Base-by-base conservation (phyloP, 2,113 vertebrate genomes). In the Apodemus sylvaticus region DNA sequence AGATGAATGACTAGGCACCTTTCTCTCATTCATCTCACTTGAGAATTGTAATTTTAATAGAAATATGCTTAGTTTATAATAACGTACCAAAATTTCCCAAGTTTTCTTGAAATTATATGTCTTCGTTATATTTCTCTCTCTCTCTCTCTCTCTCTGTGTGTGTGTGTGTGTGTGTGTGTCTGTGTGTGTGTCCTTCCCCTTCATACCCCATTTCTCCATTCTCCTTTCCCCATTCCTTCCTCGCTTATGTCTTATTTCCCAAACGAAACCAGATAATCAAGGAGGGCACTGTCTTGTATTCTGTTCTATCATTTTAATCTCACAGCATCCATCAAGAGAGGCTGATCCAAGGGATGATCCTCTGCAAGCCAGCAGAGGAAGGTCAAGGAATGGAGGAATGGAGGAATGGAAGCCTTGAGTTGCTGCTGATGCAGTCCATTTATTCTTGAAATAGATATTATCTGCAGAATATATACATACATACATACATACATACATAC, bases 401-500 rank as follows among this genome's bases (percentile, higher is more conserved):
- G n/a, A 82, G 82, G 77, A 66, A 85, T 9, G 51, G 53, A n/a
- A 51, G 60, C n/a, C 62, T 70, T 5, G 17, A 82, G 70, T 60
- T 92, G 92, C 55, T 81, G 90, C 24, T 86, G 58, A 68, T 53
- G 79, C 19, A 36, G 45, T n/a, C 8, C 5, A 94, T 87, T 71
- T 95, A 83, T 87, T 83, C 94, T 87, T 93, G 76, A 97, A 77
- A 17, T 48, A 24, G 89, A 42, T 66, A 2, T 9, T 91, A 55
- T 83, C 68, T 93, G 86, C 79, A 29, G 22, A 55, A 94, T 68
- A 89, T 51, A 22, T 22, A 89, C n/a, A n/a, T n/a, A n/a, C n/a
- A n/a, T n/a, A n/a, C n/a, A n/a, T n/a, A n/a, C n/a, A n/a, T n/a
- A n/a, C n/a, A n/a, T n/a, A n/a, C n/a, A n/a, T n/a, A n/a, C n/a